phyloP scores from a whole-genome alignment of 2,797 vertebrate genomes.

The Sarcoramphus papa region DNA sequence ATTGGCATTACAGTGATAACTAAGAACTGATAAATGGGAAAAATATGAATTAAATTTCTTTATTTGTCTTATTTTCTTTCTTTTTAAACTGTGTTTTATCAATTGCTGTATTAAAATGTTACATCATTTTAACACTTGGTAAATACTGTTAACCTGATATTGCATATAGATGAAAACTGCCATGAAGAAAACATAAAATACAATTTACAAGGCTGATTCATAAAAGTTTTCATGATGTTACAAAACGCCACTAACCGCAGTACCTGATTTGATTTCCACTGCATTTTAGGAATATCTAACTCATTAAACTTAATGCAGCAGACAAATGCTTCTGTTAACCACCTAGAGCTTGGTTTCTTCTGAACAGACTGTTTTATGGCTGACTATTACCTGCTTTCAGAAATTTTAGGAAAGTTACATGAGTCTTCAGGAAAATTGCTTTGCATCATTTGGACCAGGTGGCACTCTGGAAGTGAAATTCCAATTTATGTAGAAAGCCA shows the following conservation, averaged over 20 bases:
- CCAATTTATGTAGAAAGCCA: neutral
- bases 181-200: neutral
- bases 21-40: neutral
- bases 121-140: neutral
- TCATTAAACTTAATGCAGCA: neutral
- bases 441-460: neutral
- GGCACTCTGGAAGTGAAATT: neutral
- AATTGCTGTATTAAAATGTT: neutral
- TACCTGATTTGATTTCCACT: neutral
- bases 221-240: neutral
- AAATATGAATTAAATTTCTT: neutral
- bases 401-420: neutral
- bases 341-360: neutral
- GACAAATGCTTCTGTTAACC: neutral
- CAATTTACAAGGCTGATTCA: neutral
- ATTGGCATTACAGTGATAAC: neutral
- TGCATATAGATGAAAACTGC: neutral
- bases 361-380: neutral
- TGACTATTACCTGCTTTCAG: neutral
- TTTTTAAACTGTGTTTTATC: neutral
- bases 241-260: neutral
- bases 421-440: neutral
- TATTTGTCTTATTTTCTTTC: neutral
- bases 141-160: neutral
- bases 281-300: neutral